These are phyloP conservation scores for Cephus pygmeus DNA, from an alignment of 2,888 invertebrate genomes.

Conservation along the genomic window DNA sequence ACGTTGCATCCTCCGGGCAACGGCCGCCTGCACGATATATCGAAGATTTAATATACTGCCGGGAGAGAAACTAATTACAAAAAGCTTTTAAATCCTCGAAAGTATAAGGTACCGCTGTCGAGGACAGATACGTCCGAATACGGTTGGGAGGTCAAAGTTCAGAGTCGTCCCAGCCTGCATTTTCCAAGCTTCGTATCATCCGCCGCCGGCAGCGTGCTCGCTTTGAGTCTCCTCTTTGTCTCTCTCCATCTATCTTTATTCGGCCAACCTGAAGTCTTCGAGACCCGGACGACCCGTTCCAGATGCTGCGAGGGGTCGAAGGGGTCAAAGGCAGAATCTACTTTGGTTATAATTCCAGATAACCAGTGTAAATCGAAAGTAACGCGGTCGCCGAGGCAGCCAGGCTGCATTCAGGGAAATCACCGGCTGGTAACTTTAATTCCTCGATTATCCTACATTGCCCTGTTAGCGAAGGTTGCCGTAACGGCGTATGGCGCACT, in stretches of 20 bases:
- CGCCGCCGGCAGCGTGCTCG: too few species aligned
- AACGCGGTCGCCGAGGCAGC: neutral
- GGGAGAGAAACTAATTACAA: constrained; percentile 27
- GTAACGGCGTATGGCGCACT: neutral
- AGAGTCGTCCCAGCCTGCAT: neutral
- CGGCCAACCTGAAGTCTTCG: neutral
- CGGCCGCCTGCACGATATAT: constrained; percentile 3
- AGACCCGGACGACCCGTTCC: neutral
- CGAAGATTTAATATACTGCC: constrained; percentile 19
- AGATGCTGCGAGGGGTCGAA: too few species aligned
- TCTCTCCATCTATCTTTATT: neutral
- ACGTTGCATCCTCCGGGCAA: neutral
- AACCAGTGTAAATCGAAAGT: constrained; percentile 23
- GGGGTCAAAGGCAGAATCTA: neutral
- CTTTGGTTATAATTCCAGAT: constrained; percentile 16
- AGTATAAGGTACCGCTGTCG: neutral
- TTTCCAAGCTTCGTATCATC: neutral
- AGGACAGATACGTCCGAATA: neutral
- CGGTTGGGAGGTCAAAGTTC: neutral
- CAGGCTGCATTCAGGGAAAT: constrained; percentile 40
- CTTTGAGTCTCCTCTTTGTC: neutral
- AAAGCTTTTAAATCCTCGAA: constrained; percentile 31
- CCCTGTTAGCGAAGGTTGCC: constrained; percentile 58
- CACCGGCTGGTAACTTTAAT: constrained; percentile 60
- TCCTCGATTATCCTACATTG: constrained; percentile 61